These are phyloP conservation scores for Caenorhabditis panamensis DNA, from an alignment of 2,888 invertebrate species.

Conservation along the genomic window DNA sequence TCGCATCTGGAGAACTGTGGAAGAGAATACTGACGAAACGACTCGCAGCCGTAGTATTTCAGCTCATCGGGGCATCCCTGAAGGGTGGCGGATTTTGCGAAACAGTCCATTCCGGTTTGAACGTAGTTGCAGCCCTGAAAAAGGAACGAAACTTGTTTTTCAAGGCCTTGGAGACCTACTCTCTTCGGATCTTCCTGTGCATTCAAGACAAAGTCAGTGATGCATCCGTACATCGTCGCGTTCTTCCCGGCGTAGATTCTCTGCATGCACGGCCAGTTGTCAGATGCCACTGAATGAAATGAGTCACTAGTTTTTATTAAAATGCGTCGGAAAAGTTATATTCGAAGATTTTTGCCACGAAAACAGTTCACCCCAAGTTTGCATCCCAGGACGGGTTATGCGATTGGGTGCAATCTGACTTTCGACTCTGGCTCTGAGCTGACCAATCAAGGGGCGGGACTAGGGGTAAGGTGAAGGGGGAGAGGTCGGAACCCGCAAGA, in stretches of 20 bases:
- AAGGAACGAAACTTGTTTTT: neutral
- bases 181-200: constrained; percentile 56
- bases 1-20: constrained; percentile 52
- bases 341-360: too few species aligned
- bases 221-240: constrained; percentile 60
- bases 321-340: too few species aligned
- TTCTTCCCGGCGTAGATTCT: constrained; percentile 65
- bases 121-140: constrained; percentile 62
- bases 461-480: too few species aligned
- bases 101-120: constrained; percentile 64
- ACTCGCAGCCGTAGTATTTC: constrained; percentile 69
- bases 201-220: constrained; percentile 62
- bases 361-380: too few species aligned
- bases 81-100: constrained; percentile 36
- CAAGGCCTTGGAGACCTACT: constrained; percentile 37
- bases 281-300: constrained; percentile 65
- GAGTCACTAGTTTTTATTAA: too few species aligned
- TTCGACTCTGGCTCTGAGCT: too few species aligned
- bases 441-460: too few species aligned
- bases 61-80: constrained; percentile 60
- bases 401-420: too few species aligned
- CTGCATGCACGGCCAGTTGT: constrained; percentile 68
- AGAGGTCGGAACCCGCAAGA: too few species aligned
- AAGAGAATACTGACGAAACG: constrained; percentile 64
- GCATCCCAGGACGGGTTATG: too few species aligned